Evolutionary conservation across 2,888 invertebrate species (phyloP).

Genomic region (Coelinius sp.): DNA sequence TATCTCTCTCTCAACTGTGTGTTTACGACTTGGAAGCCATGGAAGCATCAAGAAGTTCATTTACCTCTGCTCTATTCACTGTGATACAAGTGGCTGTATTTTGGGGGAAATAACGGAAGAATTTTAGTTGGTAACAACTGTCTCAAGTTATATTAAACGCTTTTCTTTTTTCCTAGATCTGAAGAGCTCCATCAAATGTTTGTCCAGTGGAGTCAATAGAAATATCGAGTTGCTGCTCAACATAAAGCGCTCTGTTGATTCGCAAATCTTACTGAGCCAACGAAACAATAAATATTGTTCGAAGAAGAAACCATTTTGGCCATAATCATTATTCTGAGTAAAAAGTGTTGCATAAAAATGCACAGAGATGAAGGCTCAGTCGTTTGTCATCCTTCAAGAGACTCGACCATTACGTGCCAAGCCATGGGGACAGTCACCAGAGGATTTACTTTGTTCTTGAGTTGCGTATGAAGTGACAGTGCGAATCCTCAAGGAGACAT

Average conservation of each 20-base stretch:
- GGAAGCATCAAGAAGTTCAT: conserved; percentile 19
- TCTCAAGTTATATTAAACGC: conserved; percentile 10
- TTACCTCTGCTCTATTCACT: conserved; percentile 17
- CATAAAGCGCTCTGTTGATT: background rate
- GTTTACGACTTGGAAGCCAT: conserved; percentile 18
- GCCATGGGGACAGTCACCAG: conserved; percentile 9
- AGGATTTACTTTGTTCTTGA: conserved; percentile 53
- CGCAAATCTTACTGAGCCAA: background rate
- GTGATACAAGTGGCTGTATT: conserved; percentile 11
- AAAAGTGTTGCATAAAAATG: conserved; percentile 25
- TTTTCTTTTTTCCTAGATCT: background rate
- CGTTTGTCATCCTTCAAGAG: conserved; percentile 46
- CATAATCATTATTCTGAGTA: background rate
- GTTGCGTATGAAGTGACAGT: conserved; percentile 40
- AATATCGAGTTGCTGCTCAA: background rate
- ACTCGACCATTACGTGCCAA: conserved; percentile 28
- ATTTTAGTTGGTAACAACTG: conserved; percentile 10
- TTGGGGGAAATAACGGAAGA: conserved; percentile 1
- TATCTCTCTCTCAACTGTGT: background rate
- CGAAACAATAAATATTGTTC: background rate
- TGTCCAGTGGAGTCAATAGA: background rate
- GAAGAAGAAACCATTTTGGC: background rate
- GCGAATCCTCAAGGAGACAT: conserved; percentile 26
- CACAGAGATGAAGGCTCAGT: conserved; percentile 46
- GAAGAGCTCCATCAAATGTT: background rate